phyloP scores from a whole-genome alignment of 2,113 vertebrate genomes.

The Coregonus clupeaformis region DNA sequence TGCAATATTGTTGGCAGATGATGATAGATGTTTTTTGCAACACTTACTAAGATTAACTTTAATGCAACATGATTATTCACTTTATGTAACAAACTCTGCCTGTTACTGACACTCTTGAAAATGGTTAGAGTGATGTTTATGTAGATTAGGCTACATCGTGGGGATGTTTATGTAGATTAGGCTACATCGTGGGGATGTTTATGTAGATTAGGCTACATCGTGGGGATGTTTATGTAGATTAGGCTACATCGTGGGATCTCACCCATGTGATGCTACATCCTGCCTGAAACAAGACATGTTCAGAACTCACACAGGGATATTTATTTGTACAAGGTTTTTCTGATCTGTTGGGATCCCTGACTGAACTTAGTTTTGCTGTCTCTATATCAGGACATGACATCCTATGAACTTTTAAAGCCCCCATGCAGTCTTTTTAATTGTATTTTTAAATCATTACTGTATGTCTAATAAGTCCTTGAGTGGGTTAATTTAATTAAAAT shows the following conservation, averaged over 20 bases:
- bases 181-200: not conserved
- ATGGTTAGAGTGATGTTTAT: not conserved
- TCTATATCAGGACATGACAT: not conserved
- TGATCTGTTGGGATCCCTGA: constrained; percentile 11
- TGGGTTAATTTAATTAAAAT: no score
- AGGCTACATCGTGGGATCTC: not conserved
- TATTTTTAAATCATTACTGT: no score
- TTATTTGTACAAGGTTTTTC: constrained; percentile 31
- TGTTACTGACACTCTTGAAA: not conserved
- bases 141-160: not conserved
- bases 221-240: constrained; percentile 7
- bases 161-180: constrained; percentile 3
- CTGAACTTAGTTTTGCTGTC: constrained; percentile 4
- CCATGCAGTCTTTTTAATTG: no score
- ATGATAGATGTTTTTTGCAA: no score
- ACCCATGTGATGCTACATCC: constrained; percentile 2
- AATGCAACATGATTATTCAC: no score
- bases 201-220: not conserved
- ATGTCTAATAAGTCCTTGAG: no score
- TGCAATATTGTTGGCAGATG: not conserved
- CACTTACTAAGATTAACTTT: no score
- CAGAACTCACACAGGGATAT: constrained; percentile 10
- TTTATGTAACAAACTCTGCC: not conserved
- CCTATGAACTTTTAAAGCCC: not conserved
- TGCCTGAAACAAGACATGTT: constrained; percentile 6